Evolutionary conservation across 64 coral and sea anemone genomes (phyloP).

Genomic region (Pocillopora damicornis): DNA sequence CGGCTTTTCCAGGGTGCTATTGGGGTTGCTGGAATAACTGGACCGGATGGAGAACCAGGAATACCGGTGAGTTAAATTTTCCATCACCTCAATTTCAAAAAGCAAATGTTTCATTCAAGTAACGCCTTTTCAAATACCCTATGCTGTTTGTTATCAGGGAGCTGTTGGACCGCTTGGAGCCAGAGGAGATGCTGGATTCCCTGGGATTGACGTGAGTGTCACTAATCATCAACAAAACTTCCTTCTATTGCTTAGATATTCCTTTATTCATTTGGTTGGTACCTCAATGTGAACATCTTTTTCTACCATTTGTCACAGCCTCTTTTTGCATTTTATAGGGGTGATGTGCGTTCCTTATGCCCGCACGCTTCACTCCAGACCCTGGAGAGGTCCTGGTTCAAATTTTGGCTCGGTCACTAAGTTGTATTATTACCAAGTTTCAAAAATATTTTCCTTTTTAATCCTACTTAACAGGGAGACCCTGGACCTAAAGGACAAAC

Average conservation of each 20-base stretch:
- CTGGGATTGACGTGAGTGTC: slow-evolving; percentile 1
- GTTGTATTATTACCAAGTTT: too few relatives aligned
- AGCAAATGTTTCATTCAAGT: too few relatives aligned
- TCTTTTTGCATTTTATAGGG: too few relatives aligned
- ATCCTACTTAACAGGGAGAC: neutral
- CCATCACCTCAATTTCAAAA: neutral
- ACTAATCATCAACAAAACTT: neutral
- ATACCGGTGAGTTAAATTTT: neutral
- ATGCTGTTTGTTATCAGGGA: slow-evolving; percentile 4
- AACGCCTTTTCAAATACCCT: neutral
- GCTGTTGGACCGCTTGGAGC: neutral
- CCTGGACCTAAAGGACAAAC: neutral
- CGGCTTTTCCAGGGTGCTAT: slow-evolving; percentile 9
- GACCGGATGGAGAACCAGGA: neutral
- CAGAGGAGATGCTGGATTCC: neutral
- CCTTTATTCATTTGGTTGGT: too few relatives aligned
- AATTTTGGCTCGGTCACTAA: too few relatives aligned
- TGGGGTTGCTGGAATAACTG: neutral
- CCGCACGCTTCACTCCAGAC: too few relatives aligned
- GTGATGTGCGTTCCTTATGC: too few relatives aligned
- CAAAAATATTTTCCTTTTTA: neutral
- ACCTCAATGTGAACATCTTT: too few relatives aligned
- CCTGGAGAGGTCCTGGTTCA: too few relatives aligned
- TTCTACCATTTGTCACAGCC: too few relatives aligned
- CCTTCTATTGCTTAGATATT: too few relatives aligned